These are phyloP conservation scores for Napeogenes inachia DNA, from an alignment of 2,888 invertebrate species.

Conservation along the genomic window DNA sequence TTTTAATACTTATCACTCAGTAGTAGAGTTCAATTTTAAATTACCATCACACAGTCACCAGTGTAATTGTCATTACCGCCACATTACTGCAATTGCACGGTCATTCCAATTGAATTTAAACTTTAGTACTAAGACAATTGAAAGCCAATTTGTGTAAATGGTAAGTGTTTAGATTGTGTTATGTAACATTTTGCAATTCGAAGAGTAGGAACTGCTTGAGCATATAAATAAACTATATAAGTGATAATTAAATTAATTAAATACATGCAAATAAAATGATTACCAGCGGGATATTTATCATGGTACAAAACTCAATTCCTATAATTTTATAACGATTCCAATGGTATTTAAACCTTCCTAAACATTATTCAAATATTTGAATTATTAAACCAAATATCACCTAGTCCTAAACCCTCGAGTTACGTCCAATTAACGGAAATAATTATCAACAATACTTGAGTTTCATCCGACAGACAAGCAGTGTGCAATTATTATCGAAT, in stretches of 20 bases:
- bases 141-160: constrained; percentile 20
- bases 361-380: not conserved
- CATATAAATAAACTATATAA: too few species aligned
- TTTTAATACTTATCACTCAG: constrained; percentile 2
- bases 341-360: too few species aligned
- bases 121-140: constrained; percentile 29
- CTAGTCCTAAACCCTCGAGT: not conserved
- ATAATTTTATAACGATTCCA: too few species aligned
- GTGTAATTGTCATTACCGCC: constrained; percentile 21
- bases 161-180: not conserved
- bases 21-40: constrained; percentile 4
- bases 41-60: constrained; percentile 6
- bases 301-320: too few species aligned
- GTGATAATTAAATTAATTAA: not conserved
- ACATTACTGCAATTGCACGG: constrained; percentile 26
- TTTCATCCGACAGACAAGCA: not conserved
- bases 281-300: too few species aligned
- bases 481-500: constrained; percentile 6
- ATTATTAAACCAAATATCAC: not conserved
- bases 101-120: constrained; percentile 30
- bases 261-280: not conserved
- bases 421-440: not conserved
- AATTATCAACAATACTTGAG: not conserved
- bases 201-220: not conserved
- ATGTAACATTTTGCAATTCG: not conserved